These are phyloP conservation scores for Thymelicus acteon DNA, from an alignment of 2,888 invertebrate genomes.

Conservation along the genomic window DNA sequence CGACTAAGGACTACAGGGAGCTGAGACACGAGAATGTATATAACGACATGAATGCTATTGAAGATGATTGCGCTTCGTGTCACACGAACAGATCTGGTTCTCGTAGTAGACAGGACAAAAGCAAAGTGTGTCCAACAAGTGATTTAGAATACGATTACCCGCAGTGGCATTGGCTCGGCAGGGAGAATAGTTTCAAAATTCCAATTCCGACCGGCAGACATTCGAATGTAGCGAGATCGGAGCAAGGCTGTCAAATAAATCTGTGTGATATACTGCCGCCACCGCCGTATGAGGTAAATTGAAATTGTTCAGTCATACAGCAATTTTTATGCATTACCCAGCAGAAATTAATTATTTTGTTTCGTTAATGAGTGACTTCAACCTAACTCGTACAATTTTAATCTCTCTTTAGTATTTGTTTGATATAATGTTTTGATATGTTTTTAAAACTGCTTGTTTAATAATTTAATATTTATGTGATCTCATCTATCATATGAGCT, in stretches of 20 bases:
- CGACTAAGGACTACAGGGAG: conserved; percentile 79
- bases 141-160: conserved; percentile 83
- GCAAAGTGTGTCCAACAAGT: conserved; percentile 78
- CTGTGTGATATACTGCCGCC: conserved; percentile 88
- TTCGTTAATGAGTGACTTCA: conserved; percentile 20
- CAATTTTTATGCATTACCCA: conserved; percentile 46
- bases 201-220: conserved; percentile 78
- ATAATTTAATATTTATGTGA: no score
- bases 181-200: conserved; percentile 83
- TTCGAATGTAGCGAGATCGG: conserved; percentile 78
- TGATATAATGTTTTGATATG: no score
- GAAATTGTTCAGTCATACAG: conserved; percentile 53
- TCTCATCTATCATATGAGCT: no score
- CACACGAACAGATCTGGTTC: conserved; percentile 80
- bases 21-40: conserved; percentile 70
- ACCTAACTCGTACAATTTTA: no score
- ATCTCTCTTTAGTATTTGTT: no score
- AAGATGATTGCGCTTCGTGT: conserved; percentile 77
- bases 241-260: conserved; percentile 85
- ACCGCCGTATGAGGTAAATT: conserved; percentile 85
- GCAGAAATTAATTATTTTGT: conserved; percentile 46
- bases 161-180: conserved; percentile 81
- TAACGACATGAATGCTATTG: conserved; percentile 74
- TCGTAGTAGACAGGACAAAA: conserved; percentile 79
- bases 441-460: no score